A percentile compares a stretch with the other conserved stretches of the same genome.
Evolutionary conservation across 2,888 invertebrate genomes (phyloP).

Genomic region (Ctenicera cuprea): DNA sequence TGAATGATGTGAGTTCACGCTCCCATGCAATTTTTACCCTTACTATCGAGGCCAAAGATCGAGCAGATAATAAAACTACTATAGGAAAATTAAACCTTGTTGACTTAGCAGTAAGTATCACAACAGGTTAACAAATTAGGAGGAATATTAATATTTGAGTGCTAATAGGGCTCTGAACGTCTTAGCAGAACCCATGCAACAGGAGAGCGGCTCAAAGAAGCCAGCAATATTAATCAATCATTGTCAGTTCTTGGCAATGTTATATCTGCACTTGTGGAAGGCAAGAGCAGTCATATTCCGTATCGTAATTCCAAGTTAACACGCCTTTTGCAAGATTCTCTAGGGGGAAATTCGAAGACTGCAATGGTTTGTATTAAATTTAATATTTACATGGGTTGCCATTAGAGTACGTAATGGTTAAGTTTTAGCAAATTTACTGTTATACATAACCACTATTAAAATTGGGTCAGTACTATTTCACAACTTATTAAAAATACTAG

Average conservation of each 20-base stretch:
- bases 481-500: too few species aligned
- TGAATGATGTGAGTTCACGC: slow-evolving; percentile 97
- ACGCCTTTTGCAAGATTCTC: slow-evolving; percentile 93
- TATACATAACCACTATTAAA: too few species aligned
- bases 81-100: slow-evolving; percentile 98
- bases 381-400: too few species aligned
- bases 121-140: neutral
- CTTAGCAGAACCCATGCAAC: slow-evolving; percentile 97
- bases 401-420: too few species aligned
- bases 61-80: slow-evolving; percentile 87
- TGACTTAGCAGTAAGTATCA: slow-evolving; percentile 89
- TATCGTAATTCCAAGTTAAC: slow-evolving; percentile 99
- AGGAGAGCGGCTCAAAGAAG: slow-evolving; percentile 94
- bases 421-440: too few species aligned
- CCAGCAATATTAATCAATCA: slow-evolving; percentile 98
- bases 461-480: too few species aligned
- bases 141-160: slow-evolving; percentile 11
- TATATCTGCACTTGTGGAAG: slow-evolving; percentile 98
- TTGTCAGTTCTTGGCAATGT: slow-evolving; percentile 98
- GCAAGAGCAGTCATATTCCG: slow-evolving; percentile 97
- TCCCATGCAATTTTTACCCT: slow-evolving; percentile 99
- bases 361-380: slow-evolving; percentile 82
- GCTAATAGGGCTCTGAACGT: slow-evolving; percentile 93
- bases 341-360: slow-evolving; percentile 97
- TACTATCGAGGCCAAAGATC: slow-evolving; percentile 96